These are phyloP conservation scores for Sepiola atlantica DNA, from an alignment of 2,888 invertebrate species.

Conservation along the genomic window DNA sequence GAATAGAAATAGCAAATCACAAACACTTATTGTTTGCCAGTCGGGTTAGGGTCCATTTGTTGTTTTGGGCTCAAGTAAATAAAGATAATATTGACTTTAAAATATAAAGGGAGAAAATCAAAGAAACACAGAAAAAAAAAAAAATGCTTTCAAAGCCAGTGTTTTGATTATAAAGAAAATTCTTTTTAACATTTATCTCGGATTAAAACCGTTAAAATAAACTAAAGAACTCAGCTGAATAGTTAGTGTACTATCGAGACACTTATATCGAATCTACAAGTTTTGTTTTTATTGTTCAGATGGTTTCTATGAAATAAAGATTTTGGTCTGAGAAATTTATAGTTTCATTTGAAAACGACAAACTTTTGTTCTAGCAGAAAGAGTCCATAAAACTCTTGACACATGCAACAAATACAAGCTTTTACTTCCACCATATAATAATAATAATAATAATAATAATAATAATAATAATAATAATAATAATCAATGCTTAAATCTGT, in stretches of 20 bases:
- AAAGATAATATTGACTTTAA: background rate
- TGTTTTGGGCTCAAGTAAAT: no score
- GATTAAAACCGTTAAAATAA: background rate
- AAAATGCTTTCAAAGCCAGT: background rate
- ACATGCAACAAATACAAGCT: slow-evolving; percentile 45
- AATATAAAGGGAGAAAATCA: background rate
- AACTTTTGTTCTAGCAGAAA: slow-evolving; percentile 2
- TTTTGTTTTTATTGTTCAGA: background rate
- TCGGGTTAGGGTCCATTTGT: background rate
- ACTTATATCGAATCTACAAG: background rate
- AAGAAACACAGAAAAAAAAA: no score
- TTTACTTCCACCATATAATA: slow-evolving; percentile 10
- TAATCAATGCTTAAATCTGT: slow-evolving; percentile 46
- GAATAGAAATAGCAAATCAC: background rate
- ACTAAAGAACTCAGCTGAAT: background rate
- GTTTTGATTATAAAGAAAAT: background rate
- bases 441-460: no score
- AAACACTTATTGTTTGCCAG: background rate
- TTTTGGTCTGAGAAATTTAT: background rate
- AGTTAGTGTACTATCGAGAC: background rate
- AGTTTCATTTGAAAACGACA: background rate
- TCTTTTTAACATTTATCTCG: background rate
- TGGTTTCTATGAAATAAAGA: background rate
- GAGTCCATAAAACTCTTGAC: slow-evolving; percentile 11
- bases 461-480: no score